A percentile compares a stretch with the other conserved stretches of the same genome.
phyloP scores from a whole-genome alignment of 2,113 vertebrate genomes.

The Anoplopoma fimbria region DNA sequence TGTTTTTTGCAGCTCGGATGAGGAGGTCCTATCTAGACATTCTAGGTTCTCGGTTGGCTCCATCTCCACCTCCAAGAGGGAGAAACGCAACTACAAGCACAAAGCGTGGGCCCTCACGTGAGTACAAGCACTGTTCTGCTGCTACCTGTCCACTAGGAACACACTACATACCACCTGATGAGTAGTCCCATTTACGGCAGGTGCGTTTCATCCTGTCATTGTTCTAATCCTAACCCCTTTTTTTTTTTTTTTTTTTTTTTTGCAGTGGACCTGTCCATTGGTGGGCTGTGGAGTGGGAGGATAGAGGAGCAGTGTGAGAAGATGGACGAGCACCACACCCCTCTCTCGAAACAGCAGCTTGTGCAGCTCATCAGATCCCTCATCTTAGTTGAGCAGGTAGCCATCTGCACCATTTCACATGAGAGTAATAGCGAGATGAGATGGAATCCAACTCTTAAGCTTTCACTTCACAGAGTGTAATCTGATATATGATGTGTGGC shows the following conservation, averaged over 20 bases:
- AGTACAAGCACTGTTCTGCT: conserved; percentile 20
- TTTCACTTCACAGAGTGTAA: not conserved
- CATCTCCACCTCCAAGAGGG: conserved; percentile 47
- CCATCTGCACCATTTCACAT: not conserved
- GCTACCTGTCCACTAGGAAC: too few species aligned
- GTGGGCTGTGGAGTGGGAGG: conserved; percentile 43
- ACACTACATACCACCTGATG: not conserved
- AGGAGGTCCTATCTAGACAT: conserved; percentile 82
- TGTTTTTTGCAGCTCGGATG: conserved; percentile 62
- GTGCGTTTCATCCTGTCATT: too few species aligned
- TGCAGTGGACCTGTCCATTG: conserved; percentile 62
- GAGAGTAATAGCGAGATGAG: too few species aligned
- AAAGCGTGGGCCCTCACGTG: conserved; percentile 55
- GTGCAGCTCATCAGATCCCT: conserved; percentile 78
- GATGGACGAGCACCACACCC: conserved; percentile 56
- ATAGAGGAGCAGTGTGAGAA: conserved; percentile 58
- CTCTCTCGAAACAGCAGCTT: conserved; percentile 76
- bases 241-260: conserved; percentile 1
- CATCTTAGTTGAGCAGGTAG: conserved; percentile 79
- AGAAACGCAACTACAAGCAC: conserved; percentile 2
- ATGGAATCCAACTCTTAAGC: not conserved
- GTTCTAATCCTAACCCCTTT: not conserved
- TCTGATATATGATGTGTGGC: not conserved
- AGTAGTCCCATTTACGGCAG: too few species aligned
- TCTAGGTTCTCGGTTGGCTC: conserved; percentile 60